Base-by-base conservation (phyloP, 2,797 vertebrate species). In the Alectoris magna region DNA sequence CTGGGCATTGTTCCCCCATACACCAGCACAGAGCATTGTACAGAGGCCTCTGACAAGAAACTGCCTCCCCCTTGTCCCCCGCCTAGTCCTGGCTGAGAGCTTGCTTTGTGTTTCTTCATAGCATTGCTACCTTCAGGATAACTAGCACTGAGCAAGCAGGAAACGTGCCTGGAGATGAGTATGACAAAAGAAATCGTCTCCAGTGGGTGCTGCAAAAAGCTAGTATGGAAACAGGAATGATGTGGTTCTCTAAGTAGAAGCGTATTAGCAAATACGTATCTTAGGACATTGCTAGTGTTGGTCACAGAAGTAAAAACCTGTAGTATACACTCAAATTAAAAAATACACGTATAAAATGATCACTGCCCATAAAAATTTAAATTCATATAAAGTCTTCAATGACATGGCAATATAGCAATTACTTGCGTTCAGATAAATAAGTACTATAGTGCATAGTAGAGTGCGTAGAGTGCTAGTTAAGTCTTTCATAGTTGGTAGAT, bases 341-440 rank as follows among this genome's bases (percentile, higher is more conserved):
- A 55, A 93, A 91, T 66, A 93, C 92, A 94, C 68, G 94, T 75
- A 96, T 56, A 96, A 96, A 95, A 92, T 4, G n/a, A 77, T 80
- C 27, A 39, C 83, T 93, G 87, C 84, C 90, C 96, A 86, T 91
- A 95, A 93, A 96, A 95, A 79, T 6, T 31, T 48, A 75, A 93
- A 84, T 90, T 46, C 10, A 18, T 69, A 88, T 46, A 67, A 79
- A 55, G 58, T 83, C 60, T 67, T 68, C 75, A 55, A 10, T 66
- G 46, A 6, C 21, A 51, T 15, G 17, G 74, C 55, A 8, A 63
- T 8, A 6, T 0, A 3, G 41, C 76, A 15, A 43, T 38, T 6
- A 49, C 43, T 63, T 56, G 77, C 1, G 0, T 73, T 70, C 1
- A 0, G 67, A 7, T 23, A 21, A 36, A 2, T 1, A 49, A 51